Evolutionary conservation across 2,797 vertebrate genomes (phyloP).

Genomic region (Acanthis flammea): DNA sequence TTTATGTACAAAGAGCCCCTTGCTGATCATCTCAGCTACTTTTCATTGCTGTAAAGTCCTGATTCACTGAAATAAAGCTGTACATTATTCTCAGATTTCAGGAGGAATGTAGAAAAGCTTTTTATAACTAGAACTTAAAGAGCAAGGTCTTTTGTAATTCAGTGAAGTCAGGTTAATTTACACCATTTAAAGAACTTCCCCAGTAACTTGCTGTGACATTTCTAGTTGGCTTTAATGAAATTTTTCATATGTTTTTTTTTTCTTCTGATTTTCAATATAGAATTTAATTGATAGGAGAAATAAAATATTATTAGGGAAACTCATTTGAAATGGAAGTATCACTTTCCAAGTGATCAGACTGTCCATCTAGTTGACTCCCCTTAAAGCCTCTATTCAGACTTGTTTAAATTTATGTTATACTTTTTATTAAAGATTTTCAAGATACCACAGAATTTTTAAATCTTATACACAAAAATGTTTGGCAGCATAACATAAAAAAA

Average conservation of each 20-base stretch:
- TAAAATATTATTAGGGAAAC: slow-evolving; percentile 59
- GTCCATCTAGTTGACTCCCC: slow-evolving; percentile 42
- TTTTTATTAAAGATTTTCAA: slow-evolving; percentile 50
- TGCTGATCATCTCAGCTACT: background rate
- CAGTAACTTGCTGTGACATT: background rate
- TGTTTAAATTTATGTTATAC: background rate
- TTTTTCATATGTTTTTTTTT: slow-evolving; percentile 42
- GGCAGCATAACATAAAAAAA: background rate
- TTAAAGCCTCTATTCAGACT: slow-evolving; percentile 54
- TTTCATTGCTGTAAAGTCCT: background rate
- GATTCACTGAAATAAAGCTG: slow-evolving; percentile 23
- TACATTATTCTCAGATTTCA: background rate
- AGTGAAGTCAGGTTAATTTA: background rate
- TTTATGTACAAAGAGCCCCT: background rate
- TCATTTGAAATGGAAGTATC: slow-evolving; percentile 52
- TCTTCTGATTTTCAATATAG: slow-evolving; percentile 45
- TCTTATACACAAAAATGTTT: background rate
- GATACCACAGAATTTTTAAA: background rate
- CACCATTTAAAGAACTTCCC: background rate
- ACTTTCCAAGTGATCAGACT: slow-evolving; percentile 60
- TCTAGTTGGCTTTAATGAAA: slow-evolving; percentile 58
- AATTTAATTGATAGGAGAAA: slow-evolving; percentile 56
- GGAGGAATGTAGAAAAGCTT: background rate
- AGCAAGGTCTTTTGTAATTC: background rate
- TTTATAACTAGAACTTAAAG: slow-evolving; percentile 11